These are phyloP conservation scores for Peribatodes rhomboidaria DNA, from an alignment of 2,888 invertebrate genomes.

Conservation along the genomic window DNA sequence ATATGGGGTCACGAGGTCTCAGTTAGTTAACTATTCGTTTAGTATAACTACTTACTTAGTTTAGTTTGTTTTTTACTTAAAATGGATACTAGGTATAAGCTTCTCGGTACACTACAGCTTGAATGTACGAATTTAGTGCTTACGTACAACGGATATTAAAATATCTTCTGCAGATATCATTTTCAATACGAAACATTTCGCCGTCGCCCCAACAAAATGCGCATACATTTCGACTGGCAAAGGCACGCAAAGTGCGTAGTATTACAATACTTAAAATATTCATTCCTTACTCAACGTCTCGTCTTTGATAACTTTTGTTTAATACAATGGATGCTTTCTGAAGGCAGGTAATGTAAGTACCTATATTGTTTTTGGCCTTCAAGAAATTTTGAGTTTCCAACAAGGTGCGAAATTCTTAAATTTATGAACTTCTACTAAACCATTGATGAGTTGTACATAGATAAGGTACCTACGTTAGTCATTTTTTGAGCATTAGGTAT, in stretches of 20 bases:
- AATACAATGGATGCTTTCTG: slow-evolving; percentile 34
- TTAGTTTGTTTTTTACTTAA: no score
- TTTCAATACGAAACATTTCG: slow-evolving; percentile 38
- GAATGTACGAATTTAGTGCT: no score
- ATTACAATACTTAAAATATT: slow-evolving; percentile 58
- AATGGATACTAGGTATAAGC: no score
- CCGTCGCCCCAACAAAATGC: slow-evolving; percentile 52
- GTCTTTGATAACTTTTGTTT: slow-evolving; percentile 48
- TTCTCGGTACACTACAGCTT: no score
- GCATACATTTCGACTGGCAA: slow-evolving; percentile 54
- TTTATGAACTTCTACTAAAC: background rate
- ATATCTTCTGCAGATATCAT: slow-evolving; percentile 1
- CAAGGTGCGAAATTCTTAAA: background rate
- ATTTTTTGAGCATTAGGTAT: background rate
- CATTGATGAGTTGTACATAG: background rate
- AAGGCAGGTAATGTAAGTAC: no score
- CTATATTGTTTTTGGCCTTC: slow-evolving; percentile 18
- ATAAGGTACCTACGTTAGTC: background rate
- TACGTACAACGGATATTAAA: slow-evolving; percentile 1
- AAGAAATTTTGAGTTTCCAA: background rate
- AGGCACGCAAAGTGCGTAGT: slow-evolving; percentile 50
- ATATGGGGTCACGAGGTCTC: no score
- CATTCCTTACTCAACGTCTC: slow-evolving; percentile 37
- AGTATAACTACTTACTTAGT: no score
- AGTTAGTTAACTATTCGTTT: no score